Evolutionary conservation across 2,888 invertebrate genomes (phyloP), one percentile per base, ranked within the genome.

Genomic region (Pimpla rufipes): DNA sequence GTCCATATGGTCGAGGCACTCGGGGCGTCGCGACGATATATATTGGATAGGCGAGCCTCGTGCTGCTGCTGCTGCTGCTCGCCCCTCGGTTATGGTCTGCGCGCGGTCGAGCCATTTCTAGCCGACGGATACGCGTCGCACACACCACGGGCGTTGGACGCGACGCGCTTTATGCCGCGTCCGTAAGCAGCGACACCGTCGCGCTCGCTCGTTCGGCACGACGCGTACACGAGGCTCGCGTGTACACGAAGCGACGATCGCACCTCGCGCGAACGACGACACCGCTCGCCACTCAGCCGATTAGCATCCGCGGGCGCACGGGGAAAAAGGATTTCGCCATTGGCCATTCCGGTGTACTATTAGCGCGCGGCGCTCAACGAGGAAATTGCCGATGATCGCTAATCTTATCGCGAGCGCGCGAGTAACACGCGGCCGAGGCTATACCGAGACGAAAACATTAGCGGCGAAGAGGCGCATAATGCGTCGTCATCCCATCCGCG

Each of bases 1-100:
- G 74, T 68, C 85, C 85, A 86, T 86, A 85, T 86, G 85, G 85
- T 81, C 82, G 79, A 66, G n/a, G n/a, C 45, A 77, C 74, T 80
- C 59, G 74, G 62, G 80, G 77, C 80, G 68, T 78, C 55, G 71
- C 71, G 37, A 5, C 55, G 64, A 67, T 75, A 76, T 52, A 66
- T 78, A 67, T 59, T 50, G 47, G 76, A 79, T 73, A 71, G 74
- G 50, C 62, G 57, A 66, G 52, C 70, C 50, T 40, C 42, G 66
- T 57, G 18, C 68, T 83, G 29, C 29, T 29, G 64, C 50, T 40
- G 35, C 57, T 57, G 18, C 68, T 83, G 29, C 29, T 29, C 5
- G 29, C 3, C 29, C 29, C 78, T 79, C 85, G 83, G 68, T 84
- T 81, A 83, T 85, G 85, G 79, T 83, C 85, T 81, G 37, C 77